A percentile compares a stretch with the other conserved stretches of the same genome.
Evolutionary conservation across 2,113 vertebrate species (phyloP).

Genomic region (Irena cyanogastra): DNA sequence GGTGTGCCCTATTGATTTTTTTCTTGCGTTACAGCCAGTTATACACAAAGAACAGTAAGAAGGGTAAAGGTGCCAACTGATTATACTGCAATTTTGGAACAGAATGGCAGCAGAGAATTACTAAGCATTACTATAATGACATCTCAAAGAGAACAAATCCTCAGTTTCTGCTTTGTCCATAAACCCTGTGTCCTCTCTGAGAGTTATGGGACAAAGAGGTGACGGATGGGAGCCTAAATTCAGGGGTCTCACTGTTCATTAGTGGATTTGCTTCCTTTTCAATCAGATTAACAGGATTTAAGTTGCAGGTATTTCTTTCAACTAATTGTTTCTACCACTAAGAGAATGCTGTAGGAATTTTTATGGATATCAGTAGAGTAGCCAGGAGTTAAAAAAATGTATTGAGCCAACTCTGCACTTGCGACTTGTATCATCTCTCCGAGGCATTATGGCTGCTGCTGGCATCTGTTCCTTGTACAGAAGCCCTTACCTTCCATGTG

Average conservation of each 20-base stretch:
- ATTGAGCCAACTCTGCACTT: neutral
- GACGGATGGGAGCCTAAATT: slow-evolving; percentile 70
- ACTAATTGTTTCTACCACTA: neutral
- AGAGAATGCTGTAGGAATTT: neutral
- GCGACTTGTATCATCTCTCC: neutral
- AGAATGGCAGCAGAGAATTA: neutral
- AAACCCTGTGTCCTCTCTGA: neutral
- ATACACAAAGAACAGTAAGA: neutral
- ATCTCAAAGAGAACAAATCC: neutral
- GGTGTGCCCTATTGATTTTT: slow-evolving; percentile 77
- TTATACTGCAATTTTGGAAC: neutral
- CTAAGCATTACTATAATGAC: neutral
- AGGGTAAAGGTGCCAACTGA: neutral
- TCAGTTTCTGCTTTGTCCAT: neutral
- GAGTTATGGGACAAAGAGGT: neutral
- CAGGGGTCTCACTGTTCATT: slow-evolving; percentile 72
- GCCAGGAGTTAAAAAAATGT: neutral
- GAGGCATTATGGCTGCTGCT: neutral
- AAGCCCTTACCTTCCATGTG: neutral
- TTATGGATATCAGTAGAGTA: neutral
- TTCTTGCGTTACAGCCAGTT: slow-evolving; percentile 75
- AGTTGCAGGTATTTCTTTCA: neutral
- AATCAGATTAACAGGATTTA: slow-evolving; percentile 52
- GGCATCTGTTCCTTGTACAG: neutral
- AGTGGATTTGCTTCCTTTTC: slow-evolving; percentile 81